Conservation (phyloP, 64 coral and sea anemone species). For the Stylophora pistillata region DNA sequence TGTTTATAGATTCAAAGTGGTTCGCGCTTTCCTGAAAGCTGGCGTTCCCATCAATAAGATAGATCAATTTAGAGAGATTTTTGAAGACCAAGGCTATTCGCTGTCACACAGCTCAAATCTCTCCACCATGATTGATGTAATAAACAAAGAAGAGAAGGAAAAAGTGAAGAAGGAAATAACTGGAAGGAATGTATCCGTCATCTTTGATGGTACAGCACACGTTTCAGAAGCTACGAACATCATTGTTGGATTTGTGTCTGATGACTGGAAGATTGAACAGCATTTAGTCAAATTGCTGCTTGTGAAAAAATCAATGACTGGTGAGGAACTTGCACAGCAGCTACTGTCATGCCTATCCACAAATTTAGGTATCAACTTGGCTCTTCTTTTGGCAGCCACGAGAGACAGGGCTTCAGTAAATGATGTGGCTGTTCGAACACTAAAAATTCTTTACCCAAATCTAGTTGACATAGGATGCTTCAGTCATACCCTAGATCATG, state of each 20-base stretch:
- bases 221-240: conserved; percentile 42
- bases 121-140: conserved; percentile 51
- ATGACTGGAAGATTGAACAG: conserved; percentile 19
- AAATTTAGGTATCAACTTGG: conserved; percentile 19
- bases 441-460: conserved; percentile 8
- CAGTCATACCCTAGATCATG: conserved; percentile 18
- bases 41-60: conserved; percentile 15
- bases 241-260: conserved; percentile 52
- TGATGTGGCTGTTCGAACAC: conserved; percentile 27
- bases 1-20: conserved; percentile 36
- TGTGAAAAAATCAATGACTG: conserved; percentile 28
- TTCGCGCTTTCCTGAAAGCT: conserved; percentile 42
- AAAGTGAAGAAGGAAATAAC: conserved; percentile 58
- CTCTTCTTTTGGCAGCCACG: conserved; percentile 39
- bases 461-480: conserved; percentile 8
- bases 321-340: conserved; percentile 12
- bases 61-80: conserved; percentile 37
- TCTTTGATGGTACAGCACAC: conserved; percentile 60
- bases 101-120: conserved; percentile 41
- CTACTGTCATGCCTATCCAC: conserved; percentile 26
- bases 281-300: conserved; percentile 10
- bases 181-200: conserved; percentile 46
- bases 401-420: conserved; percentile 21
- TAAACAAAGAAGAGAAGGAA: conserved; percentile 50
- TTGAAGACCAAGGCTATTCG: conserved; percentile 53